Percentiles rank a stretch among this genome's conserved stretches.
phyloP scores from a whole-genome alignment of 1,140 invertebrate species.

The Trichonephila clavipes region DNA sequence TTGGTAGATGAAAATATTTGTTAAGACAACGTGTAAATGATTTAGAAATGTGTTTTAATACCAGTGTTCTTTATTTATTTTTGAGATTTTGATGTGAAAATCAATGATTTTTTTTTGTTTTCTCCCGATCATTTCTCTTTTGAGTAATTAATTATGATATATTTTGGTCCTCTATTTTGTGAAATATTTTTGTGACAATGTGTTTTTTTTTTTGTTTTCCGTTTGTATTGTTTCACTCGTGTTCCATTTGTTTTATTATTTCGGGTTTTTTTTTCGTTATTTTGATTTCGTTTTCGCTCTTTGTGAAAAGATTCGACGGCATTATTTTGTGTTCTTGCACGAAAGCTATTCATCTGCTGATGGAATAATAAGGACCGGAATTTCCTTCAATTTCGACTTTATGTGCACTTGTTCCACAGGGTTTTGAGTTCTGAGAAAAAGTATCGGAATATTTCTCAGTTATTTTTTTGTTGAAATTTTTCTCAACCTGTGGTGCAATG shows the following conservation, averaged over 20 bases:
- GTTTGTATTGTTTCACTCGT: constrained; percentile 64
- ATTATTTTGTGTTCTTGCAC: constrained; percentile 59
- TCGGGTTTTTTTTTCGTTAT: constrained; percentile 9
- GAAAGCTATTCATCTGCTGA: constrained; percentile 43
- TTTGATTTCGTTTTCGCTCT: constrained; percentile 50
- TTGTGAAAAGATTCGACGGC: constrained; percentile 41
- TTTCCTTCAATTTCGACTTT: neutral
- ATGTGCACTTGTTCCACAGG: neutral
- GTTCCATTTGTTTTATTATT: constrained; percentile 18
- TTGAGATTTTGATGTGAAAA: constrained; percentile 19
- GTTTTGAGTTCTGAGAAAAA: neutral
- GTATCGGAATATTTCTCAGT: neutral
- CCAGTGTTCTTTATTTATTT: constrained; percentile 36
- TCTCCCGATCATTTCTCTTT: constrained; percentile 42
- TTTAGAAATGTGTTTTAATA: constrained; percentile 6
- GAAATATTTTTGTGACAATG: constrained; percentile 61
- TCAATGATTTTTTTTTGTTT: constrained; percentile 25
- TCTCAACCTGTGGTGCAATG: too few relatives aligned
- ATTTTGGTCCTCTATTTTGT: constrained; percentile 72
- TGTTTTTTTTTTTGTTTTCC: constrained; percentile 48
- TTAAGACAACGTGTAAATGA: neutral
- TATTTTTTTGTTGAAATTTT: neutral
- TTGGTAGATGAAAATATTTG: neutral
- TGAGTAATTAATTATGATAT: constrained; percentile 51
- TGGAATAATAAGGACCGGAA: constrained; percentile 66